Evolutionary conservation across 2,888 invertebrate genomes (phyloP), one percentile per base, ranked within the genome.

Genomic region (Syrista parreyssii): DNA sequence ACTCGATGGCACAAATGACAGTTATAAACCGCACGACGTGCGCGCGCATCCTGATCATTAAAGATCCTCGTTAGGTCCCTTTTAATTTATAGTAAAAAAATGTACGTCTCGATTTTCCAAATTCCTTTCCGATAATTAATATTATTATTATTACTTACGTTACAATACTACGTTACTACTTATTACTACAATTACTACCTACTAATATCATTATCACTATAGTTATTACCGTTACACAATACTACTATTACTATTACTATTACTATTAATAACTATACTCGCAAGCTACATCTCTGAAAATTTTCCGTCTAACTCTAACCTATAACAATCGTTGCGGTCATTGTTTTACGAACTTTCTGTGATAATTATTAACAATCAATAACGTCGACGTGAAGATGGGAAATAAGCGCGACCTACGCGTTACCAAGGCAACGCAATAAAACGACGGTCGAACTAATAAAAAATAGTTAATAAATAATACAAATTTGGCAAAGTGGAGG

Each of bases 301-400:
- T 82, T 84, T 76, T 83, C 81, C 83, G 84, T 83, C 84, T 82
- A 80, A 74, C 77, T 4, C 73, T 76, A 73, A 79, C 68, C 74
- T 80, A 85, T 81, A 81, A 82, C 84, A 83, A 86, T 85, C 83
- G 84, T 88, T 88, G 88, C 88, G 86, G 86, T 87, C 87, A 88
- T 90, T 90, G 87, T 89, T 91, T 91, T 90, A 90, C 85, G 87
- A 91, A 91, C 90, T 90, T 91, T 91, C 91, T 91, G 91, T 91
- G 91, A 91, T 91, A 91, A 91, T 91, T 91, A 91, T 91, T 91
- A 91, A 91, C 91, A 91, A 91, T 91, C 91, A 91, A 89, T 89
- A 87, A 90, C 82, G 86, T 86, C 82, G 81, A 85, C 80, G 78
- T 82, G 74, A 55, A 80, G 77, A 78, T 81, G 78, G 79, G 80